Percentiles rank a stretch among this genome's conserved stretches.
Conservation (phyloP, 2,888 invertebrate species). For the Mesoligia furuncula region DNA sequence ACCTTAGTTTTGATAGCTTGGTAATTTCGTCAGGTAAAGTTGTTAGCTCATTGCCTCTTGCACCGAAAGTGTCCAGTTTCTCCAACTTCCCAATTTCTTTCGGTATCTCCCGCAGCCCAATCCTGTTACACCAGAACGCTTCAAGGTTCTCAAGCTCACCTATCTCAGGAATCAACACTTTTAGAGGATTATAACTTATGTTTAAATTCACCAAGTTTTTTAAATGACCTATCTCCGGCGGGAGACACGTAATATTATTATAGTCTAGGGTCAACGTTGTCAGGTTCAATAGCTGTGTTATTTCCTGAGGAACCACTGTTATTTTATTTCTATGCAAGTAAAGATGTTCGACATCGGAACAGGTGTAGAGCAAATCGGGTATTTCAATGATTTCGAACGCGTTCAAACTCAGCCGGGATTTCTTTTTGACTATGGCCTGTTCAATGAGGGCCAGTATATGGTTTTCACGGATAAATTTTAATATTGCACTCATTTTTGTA, state of each 20-base stretch:
- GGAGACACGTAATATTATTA: conserved; percentile 91
- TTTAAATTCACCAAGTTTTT: conserved; percentile 91
- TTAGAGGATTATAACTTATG: conserved; percentile 92
- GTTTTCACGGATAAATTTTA: conserved; percentile 93
- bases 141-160: conserved; percentile 91
- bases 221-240: conserved; percentile 90
- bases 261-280: conserved; percentile 92
- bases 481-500: conserved; percentile 91
- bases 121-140: conserved; percentile 92
- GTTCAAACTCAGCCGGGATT: conserved; percentile 91
- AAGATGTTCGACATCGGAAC: conserved; percentile 90
- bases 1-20: conserved; percentile 90
- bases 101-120: conserved; percentile 90
- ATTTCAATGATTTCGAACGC: conserved; percentile 92
- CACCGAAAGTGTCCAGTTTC: conserved; percentile 92
- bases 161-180: conserved; percentile 90
- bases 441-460: conserved; percentile 92
- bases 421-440: conserved; percentile 91
- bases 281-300: conserved; percentile 89
- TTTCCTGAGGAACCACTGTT: conserved; percentile 83
- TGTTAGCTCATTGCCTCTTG: conserved; percentile 91
- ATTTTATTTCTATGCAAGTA: conserved; percentile 92
- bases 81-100: conserved; percentile 91
- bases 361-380: conserved; percentile 90
- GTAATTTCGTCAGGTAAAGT: conserved; percentile 91